phyloP scores from a whole-genome alignment of 2,797 vertebrate genomes.

The Percopsis omiscomaycus region DNA sequence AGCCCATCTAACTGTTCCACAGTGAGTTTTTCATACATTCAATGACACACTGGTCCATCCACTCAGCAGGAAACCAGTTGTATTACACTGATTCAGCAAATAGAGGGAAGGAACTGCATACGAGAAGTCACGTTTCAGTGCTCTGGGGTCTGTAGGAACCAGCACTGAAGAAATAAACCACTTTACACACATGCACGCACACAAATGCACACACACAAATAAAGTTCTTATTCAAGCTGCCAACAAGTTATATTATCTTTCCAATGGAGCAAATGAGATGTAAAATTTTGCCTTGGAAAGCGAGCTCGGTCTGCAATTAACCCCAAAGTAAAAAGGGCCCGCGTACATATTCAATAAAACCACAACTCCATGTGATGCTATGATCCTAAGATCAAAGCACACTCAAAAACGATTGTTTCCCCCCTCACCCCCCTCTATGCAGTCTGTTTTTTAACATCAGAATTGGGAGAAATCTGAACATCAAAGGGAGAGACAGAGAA shows the following conservation, averaged over 20 bases:
- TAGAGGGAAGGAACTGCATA: conserved; percentile 33
- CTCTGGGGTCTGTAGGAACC: conserved; percentile 31
- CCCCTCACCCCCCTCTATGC: conserved; percentile 48
- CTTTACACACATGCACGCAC: not conserved
- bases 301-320: conserved; percentile 54
- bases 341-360: conserved; percentile 27
- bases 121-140: conserved; percentile 44
- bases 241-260: conserved; percentile 47
- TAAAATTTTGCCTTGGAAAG: conserved; percentile 51
- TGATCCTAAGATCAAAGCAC: conserved; percentile 75
- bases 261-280: conserved; percentile 56
- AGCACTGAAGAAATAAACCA: conserved; percentile 30
- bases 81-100: conserved; percentile 54
- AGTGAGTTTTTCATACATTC: conserved; percentile 22
- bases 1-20: conserved; percentile 7
- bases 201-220: conserved; percentile 15
- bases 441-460: conserved; percentile 62
- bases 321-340: not conserved
- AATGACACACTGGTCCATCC: conserved; percentile 25
- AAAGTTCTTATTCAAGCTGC: conserved; percentile 19
- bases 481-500: conserved; percentile 81
- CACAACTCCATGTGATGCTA: conserved; percentile 41
- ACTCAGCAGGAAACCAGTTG: conserved; percentile 51
- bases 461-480: conserved; percentile 71
- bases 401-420: conserved; percentile 41